Percentiles rank a stretch among this genome's conserved stretches.
phyloP scores from a whole-genome alignment of 2,888 invertebrate species.

The Acanthosoma haemorrhoidale region DNA sequence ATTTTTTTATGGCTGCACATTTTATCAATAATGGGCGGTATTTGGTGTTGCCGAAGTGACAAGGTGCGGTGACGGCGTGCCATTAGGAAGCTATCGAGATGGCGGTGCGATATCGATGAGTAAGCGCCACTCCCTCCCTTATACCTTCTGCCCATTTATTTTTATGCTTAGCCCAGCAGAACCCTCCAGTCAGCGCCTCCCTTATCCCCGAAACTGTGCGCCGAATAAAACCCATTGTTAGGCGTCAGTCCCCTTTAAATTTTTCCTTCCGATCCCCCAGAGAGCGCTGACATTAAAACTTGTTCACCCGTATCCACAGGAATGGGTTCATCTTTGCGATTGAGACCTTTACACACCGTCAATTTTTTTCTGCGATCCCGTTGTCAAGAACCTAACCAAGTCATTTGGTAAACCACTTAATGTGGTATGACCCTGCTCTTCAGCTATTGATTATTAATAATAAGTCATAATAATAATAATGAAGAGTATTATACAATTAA shows the following conservation, averaged over 20 bases:
- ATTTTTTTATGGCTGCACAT: neutral
- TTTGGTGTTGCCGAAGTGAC: no score
- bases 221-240: slow-evolving; percentile 10
- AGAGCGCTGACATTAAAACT: slow-evolving; percentile 2
- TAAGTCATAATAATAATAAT: no score
- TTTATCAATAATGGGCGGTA: neutral
- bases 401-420: no score
- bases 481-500: no score
- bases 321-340: neutral
- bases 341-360: no score
- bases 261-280: neutral
- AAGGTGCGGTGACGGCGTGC: no score
- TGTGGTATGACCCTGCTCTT: no score
- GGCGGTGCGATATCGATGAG: neutral
- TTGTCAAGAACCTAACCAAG: no score
- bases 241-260: neutral
- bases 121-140: neutral
- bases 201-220: slow-evolving; percentile 1
- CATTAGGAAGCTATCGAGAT: neutral
- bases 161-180: slow-evolving; percentile 10
- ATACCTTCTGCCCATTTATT: neutral
- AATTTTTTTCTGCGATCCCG: no score
- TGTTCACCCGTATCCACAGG: neutral
- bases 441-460: no score
- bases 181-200: neutral